Conservation (phyloP, 2,113 vertebrate species). For the Taurulus bubalis region DNA sequence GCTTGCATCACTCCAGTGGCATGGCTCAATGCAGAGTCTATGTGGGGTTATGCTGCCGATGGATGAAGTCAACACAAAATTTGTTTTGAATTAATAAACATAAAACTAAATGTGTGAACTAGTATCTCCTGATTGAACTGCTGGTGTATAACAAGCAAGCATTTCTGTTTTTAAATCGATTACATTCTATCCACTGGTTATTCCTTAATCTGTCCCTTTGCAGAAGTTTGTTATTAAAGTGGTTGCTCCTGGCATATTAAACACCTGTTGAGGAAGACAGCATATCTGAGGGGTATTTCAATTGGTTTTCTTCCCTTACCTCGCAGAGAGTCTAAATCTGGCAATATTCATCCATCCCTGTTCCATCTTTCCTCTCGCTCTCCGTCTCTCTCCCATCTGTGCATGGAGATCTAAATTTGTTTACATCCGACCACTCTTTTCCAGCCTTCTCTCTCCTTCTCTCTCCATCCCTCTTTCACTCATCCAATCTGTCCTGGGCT, state of each 20-base stretch:
- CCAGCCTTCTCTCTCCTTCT: constrained; percentile 7
- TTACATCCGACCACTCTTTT: constrained; percentile 30
- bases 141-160: background rate
- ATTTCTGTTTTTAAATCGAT: background rate
- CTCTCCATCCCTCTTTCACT: constrained; percentile 27
- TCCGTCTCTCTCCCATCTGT: constrained; percentile 53
- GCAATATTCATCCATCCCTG: constrained; percentile 25
- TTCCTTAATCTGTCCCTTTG: background rate
- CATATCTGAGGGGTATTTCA: constrained; percentile 24
- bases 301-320: constrained; percentile 15
- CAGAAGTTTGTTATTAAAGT: background rate
- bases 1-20: background rate
- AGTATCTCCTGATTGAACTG: background rate
- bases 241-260: constrained; percentile 22
- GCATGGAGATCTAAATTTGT: constrained; percentile 57
- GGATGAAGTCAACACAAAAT: background rate
- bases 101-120: background rate
- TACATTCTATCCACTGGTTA: background rate
- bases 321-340: constrained; percentile 29
- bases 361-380: constrained; percentile 19
- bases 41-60: background rate
- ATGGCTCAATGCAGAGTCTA: background rate
- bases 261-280: constrained; percentile 20
- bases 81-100: background rate
- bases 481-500: constrained; percentile 48